phyloP scores from a whole-genome alignment of 1,140 invertebrate species.

The Drosophila parvula region DNA sequence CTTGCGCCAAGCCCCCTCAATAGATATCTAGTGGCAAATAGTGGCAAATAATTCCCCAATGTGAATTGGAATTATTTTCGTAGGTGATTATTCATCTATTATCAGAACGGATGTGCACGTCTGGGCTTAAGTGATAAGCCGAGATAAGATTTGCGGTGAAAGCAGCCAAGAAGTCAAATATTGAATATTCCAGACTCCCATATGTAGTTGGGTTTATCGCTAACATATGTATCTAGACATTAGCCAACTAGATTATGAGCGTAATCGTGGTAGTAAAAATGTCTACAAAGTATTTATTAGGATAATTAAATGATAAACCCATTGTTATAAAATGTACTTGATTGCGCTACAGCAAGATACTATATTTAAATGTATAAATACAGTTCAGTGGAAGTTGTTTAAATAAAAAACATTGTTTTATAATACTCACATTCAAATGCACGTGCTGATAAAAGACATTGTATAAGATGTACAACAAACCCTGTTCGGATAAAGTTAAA shows the following conservation, averaged over 20 bases:
- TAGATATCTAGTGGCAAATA: conserved; percentile 1
- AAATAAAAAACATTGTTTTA: background rate
- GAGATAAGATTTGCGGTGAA: conserved; percentile 25
- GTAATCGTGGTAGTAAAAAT: background rate
- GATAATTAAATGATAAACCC: conserved; percentile 3
- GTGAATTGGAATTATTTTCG: background rate
- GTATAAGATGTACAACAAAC: conserved; percentile 2
- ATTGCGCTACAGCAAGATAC: background rate
- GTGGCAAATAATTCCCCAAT: background rate
- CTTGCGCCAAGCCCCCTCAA: conserved; percentile 1
- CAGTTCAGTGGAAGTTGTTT: background rate
- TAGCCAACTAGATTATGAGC: background rate
- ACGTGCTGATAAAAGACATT: conserved; percentile 4
- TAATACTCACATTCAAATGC: background rate
- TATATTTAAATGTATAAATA: background rate
- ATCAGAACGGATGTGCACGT: conserved; percentile 37
- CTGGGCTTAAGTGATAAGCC: conserved; percentile 25
- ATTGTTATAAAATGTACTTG: background rate
- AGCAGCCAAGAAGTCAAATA: conserved; percentile 11
- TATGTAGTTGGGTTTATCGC: conserved; percentile 3
- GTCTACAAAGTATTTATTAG: conserved; percentile 1
- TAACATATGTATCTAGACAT: conserved; percentile 10
- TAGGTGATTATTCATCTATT: conserved; percentile 9
- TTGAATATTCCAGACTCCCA: conserved; percentile 11
- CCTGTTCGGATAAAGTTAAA: background rate